Evolutionary conservation across 2,113 vertebrate species (phyloP).

Genomic region (Coptodon rendalli): DNA sequence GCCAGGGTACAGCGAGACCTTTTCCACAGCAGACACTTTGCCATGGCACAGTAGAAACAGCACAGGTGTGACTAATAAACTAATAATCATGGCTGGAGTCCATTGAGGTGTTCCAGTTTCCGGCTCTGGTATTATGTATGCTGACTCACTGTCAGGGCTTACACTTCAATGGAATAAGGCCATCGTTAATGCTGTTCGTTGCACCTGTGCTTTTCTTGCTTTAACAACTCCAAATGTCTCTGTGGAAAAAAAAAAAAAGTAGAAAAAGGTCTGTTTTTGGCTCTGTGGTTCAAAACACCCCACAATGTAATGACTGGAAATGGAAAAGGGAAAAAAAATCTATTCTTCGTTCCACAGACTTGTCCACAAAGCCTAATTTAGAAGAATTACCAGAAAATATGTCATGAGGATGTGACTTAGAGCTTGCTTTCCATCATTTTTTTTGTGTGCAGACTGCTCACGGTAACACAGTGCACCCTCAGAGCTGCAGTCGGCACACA

Average conservation of each 20-base stretch:
- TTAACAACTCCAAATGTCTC: background rate
- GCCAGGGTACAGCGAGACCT: background rate
- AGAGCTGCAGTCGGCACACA: background rate
- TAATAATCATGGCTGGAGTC: background rate
- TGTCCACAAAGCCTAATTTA: background rate
- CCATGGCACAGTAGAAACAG: background rate
- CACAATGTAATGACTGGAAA: background rate
- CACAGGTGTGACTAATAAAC: slow-evolving; percentile 18
- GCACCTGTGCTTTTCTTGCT: slow-evolving; percentile 9
- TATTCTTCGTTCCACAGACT: background rate
- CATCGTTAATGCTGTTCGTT: background rate
- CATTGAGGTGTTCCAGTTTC: slow-evolving; percentile 12
- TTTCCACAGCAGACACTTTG: background rate
- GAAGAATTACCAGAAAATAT: background rate
- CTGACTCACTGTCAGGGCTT: background rate
- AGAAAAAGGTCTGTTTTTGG: background rate
- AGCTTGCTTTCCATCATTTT: background rate
- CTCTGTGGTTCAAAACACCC: background rate
- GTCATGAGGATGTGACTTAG: background rate
- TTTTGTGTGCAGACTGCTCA: background rate
- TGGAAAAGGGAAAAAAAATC: background rate
- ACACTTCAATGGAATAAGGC: slow-evolving; percentile 4
- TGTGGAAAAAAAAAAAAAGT: background rate
- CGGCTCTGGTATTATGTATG: background rate
- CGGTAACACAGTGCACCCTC: background rate